Percentiles rank a stretch among this genome's conserved stretches.
phyloP scores from a whole-genome alignment of 2,888 invertebrate genomes.

The Odontocolon sp. region DNA sequence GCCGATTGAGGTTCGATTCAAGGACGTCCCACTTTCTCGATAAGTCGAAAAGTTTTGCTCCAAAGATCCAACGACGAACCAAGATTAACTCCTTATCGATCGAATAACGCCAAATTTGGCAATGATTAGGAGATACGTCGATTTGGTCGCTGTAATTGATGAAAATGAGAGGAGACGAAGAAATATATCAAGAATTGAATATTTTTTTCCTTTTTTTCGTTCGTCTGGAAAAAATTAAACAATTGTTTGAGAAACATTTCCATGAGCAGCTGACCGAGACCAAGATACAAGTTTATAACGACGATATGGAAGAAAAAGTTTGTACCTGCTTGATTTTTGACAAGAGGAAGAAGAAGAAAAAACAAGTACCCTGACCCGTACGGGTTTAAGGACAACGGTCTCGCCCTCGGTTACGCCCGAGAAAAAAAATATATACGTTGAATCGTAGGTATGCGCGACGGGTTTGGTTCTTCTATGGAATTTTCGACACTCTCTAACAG shows the following conservation, averaged over 20 bases:
- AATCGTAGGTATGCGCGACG: conserved; percentile 13
- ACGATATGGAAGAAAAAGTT: too few relatives aligned
- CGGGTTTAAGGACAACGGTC: conserved; percentile 49
- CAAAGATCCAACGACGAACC: not conserved
- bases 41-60: conserved; percentile 27
- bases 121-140: not conserved
- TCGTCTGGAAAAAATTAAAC: too few relatives aligned
- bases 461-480: too few relatives aligned
- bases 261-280: too few relatives aligned
- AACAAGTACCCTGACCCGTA: conserved; percentile 10
- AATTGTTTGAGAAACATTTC: too few relatives aligned
- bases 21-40: conserved; percentile 56
- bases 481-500: too few relatives aligned
- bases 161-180: not conserved
- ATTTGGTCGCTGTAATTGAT: conserved; percentile 7
- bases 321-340: too few relatives aligned
- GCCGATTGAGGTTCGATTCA: not conserved
- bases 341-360: not conserved
- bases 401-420: conserved; percentile 39
- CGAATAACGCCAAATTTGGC: conserved; percentile 40
- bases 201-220: not conserved
- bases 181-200: not conserved
- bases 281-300: too few relatives aligned
- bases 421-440: conserved; percentile 15
- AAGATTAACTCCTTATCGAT: conserved; percentile 29